phyloP scores from a whole-genome alignment of 1,140 invertebrate genomes.

The silkworm (Bombyx mori) region ASM3026992v2 NC_085129.1:11450501-11451000 shows the following conservation, averaged over 20 bases:
- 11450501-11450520: constrained; percentile 77
- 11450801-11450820: constrained; percentile 69
- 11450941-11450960: constrained; percentile 51
- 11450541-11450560: constrained; percentile 83
- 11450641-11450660: constrained; percentile 85
- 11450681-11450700: constrained; percentile 91
- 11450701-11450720: constrained; percentile 81
- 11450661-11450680: constrained; percentile 86
- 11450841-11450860: constrained; percentile 90
- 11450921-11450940: constrained; percentile 49
- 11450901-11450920: constrained; percentile 22
- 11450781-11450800: constrained; percentile 68
- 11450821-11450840: constrained; percentile 87
- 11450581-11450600: constrained; percentile 57
- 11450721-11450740: constrained; percentile 71
- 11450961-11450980: constrained; percentile 62
- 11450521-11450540: constrained; percentile 74
- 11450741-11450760: constrained; percentile 74
- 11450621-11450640: constrained; percentile 87
- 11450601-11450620: constrained; percentile 72
- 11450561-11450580: constrained; percentile 79
- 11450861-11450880: constrained; percentile 78
- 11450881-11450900: constrained; percentile 55
- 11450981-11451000: constrained; percentile 63
- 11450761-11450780: constrained; percentile 78